phyloP scores from a whole-genome alignment of 1,140 invertebrate genomes.

The Drepana arcuata region DNA sequence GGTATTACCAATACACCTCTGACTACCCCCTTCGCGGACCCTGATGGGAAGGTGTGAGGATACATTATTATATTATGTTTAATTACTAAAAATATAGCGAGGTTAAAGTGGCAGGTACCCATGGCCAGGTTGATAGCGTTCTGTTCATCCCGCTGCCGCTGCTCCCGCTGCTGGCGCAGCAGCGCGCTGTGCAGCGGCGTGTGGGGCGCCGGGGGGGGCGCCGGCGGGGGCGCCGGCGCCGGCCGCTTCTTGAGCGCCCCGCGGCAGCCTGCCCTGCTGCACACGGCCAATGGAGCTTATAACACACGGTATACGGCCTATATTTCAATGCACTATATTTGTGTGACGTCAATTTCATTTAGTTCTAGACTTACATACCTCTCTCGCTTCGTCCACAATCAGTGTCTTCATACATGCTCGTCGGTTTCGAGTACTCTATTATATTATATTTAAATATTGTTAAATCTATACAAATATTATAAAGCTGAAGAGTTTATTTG shows the following conservation, averaged over 20 bases:
- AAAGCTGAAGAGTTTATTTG: no score
- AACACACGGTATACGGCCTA: background rate
- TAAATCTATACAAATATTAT: no score
- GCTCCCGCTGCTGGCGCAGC: constrained; percentile 28
- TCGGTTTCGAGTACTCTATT: no score
- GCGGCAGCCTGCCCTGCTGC: constrained; percentile 19
- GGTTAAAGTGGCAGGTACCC: background rate
- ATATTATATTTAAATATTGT: no score
- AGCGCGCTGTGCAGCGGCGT: constrained; percentile 21
- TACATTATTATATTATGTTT: background rate
- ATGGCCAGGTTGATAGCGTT: constrained; percentile 24
- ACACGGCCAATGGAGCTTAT: background rate
- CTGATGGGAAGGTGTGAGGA: no score
- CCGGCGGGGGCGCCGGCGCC: constrained; percentile 17
- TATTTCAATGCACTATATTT: no score
- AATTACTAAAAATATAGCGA: background rate
- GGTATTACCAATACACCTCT: no score
- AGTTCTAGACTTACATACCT: no score
- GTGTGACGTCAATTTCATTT: no score
- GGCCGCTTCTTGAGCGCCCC: constrained; percentile 47
- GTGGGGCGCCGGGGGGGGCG: constrained; percentile 17
- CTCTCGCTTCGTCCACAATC: no score
- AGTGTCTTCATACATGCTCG: no score
- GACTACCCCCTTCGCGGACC: no score
- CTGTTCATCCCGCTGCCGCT: constrained; percentile 20